Conservation (phyloP, 2,888 invertebrate species). For the Andricus quercusramuli region DNA sequence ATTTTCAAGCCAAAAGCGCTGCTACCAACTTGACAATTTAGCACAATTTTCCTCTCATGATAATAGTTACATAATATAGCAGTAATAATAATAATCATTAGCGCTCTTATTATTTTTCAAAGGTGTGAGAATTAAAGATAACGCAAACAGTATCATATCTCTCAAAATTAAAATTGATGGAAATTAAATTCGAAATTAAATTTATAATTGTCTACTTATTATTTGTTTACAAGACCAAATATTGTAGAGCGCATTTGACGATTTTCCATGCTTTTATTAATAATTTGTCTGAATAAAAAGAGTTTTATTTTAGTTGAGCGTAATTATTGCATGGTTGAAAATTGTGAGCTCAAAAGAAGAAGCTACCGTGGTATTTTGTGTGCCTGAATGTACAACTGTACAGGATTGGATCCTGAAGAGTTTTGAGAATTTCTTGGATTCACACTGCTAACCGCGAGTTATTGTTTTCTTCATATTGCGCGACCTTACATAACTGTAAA, state of each 20-base stretch:
- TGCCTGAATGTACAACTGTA: background rate
- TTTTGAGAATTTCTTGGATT: background rate
- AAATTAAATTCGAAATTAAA: background rate
- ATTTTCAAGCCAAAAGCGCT: background rate
- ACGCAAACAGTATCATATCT: too few species aligned
- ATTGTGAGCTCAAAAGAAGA: background rate
- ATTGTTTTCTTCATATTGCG: conserved; percentile 24
- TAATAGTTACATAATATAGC: background rate
- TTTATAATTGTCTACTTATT: background rate
- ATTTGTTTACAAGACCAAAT: background rate
- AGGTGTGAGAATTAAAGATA: too few species aligned
- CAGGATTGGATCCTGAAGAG: background rate
- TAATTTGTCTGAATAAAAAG: background rate
- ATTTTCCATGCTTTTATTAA: background rate
- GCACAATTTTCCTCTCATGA: background rate
- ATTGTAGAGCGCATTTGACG: background rate
- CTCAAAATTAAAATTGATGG: too few species aligned
- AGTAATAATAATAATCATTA: background rate
- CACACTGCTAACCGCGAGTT: background rate
- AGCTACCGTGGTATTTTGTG: background rate
- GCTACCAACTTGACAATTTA: background rate
- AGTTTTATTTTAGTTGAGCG: background rate
- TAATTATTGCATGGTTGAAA: background rate
- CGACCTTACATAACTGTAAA: conserved; percentile 56
- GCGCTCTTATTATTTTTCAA: background rate